These are phyloP conservation scores for Cyanistes caeruleus DNA, from an alignment of 2,113 vertebrate species.

Conservation along the genomic window DNA sequence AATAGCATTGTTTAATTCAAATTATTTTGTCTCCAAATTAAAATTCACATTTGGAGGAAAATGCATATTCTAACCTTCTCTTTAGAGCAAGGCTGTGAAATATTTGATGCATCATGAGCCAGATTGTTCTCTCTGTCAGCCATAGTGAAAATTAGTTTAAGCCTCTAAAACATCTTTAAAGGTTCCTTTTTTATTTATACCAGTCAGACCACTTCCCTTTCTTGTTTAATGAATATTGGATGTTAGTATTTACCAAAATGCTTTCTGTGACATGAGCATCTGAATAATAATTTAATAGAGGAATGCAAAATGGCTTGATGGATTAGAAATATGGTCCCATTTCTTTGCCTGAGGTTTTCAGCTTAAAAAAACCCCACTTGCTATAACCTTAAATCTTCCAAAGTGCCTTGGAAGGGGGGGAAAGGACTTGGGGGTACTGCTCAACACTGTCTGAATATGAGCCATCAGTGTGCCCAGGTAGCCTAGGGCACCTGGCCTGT, in stretches of 20 bases:
- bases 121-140: not conserved
- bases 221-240: not conserved
- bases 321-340: not conserved
- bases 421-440: fast-evolving
- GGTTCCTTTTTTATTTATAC: not conserved
- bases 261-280: not conserved
- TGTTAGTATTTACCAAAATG: not conserved
- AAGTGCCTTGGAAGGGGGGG: fast-evolving
- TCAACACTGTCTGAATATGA: not conserved
- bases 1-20: not conserved
- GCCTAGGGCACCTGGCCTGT: not conserved
- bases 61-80: not conserved
- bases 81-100: not conserved
- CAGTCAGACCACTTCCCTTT: not conserved
- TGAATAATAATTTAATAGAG: not conserved
- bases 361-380: not conserved
- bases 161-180: not conserved
- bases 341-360: not conserved
- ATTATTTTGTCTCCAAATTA: not conserved
- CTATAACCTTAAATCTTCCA: not conserved
- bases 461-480: not conserved
- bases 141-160: not conserved
- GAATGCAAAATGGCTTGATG: not conserved
- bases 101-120: not conserved
- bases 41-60: not conserved